These are phyloP conservation scores for Rattus rattus DNA, from an alignment of 2,113 vertebrate genomes.

Conservation along the genomic window DNA sequence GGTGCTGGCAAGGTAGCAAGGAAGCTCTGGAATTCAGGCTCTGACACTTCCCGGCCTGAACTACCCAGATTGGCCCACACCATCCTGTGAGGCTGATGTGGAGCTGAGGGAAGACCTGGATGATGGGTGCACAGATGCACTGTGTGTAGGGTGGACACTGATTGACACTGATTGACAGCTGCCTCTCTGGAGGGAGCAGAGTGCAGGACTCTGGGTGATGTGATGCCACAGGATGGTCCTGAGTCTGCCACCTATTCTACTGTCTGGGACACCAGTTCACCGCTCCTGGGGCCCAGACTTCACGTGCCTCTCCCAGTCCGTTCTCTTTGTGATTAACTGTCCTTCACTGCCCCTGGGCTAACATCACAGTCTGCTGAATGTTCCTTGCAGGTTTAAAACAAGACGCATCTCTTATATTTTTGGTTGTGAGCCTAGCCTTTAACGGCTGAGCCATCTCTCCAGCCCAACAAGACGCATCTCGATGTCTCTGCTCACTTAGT, in stretches of 20 bases:
- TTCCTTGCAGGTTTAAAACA: neutral
- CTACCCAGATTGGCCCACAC: neutral
- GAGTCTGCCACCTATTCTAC: neutral
- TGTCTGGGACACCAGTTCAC: neutral
- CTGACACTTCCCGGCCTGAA: neutral
- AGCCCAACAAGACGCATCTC: neutral
- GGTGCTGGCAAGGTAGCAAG: neutral
- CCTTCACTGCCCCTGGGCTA: neutral
- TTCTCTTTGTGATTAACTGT: neutral
- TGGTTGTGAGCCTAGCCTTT: too few relatives aligned
- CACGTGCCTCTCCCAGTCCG: neutral
- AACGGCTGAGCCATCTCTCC: too few relatives aligned
- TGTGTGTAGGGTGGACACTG: neutral
- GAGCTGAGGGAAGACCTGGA: neutral
- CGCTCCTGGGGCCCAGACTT: neutral
- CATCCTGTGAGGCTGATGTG: too few relatives aligned
- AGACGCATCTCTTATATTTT: too few relatives aligned
- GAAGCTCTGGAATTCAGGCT: neutral
- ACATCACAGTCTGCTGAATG: neutral
- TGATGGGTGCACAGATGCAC: too few relatives aligned
- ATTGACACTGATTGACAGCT: neutral
- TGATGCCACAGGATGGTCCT: neutral
- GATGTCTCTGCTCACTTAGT: neutral
- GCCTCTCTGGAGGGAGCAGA: neutral
- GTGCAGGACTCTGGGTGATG: neutral